These are phyloP conservation scores for Sebastes cheni DNA, from an alignment of 2,797 vertebrate genomes.

Conservation along the genomic window DNA sequence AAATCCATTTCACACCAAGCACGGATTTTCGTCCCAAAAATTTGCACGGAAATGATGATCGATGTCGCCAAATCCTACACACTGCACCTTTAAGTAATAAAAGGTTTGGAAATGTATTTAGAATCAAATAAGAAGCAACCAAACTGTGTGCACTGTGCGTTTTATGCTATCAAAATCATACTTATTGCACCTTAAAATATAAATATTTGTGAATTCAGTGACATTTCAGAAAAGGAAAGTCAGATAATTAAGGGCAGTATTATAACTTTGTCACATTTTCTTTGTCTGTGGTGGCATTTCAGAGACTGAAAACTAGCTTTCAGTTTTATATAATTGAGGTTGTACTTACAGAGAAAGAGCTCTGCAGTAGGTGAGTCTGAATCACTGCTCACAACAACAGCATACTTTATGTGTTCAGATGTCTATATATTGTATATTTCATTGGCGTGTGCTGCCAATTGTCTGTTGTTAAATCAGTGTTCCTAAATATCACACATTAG, in stretches of 20 bases:
- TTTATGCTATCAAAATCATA: background rate
- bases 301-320: background rate
- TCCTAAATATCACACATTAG: background rate
- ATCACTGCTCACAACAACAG: background rate
- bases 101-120: background rate
- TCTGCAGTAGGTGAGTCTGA: conserved; percentile 2
- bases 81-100: too few relatives aligned
- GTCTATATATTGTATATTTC: background rate
- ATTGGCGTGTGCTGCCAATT: background rate
- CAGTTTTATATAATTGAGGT: conserved; percentile 7
- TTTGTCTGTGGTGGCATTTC: conserved; percentile 11
- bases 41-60: too few relatives aligned
- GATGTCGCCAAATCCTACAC: too few relatives aligned
- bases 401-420: background rate
- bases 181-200: background rate
- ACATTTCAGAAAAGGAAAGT: conserved; percentile 1
- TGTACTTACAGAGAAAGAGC: background rate
- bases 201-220: background rate
- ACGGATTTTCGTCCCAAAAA: fast-evolving
- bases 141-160: background rate
- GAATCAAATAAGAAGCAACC: background rate
- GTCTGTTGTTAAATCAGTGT: background rate
- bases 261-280: background rate
- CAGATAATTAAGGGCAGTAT: background rate
- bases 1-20: too few relatives aligned